Evolutionary conservation across 2,113 vertebrate species (phyloP), one percentile per base, ranked within the genome.

Genomic region (Symphodus melops): DNA sequence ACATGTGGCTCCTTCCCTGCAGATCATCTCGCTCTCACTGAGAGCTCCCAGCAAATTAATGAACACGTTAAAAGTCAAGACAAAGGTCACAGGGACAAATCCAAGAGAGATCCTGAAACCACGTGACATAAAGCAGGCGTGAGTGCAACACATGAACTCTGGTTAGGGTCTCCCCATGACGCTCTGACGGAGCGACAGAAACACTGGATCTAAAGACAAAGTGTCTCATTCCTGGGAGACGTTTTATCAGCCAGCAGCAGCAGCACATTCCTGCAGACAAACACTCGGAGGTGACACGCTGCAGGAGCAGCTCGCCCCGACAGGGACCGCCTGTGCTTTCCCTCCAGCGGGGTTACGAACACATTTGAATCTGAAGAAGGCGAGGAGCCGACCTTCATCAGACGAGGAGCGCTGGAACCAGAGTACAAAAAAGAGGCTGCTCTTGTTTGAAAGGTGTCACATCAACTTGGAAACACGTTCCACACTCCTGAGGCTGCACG

Each of bases 181-280:
- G 48, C 19, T n/a, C 8, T 19, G 8, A 8, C 9, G 19, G n/a
- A 20, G 48, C 48, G 48, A 51, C 48, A 51, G 19, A 9, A 8
- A 63, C 20, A 9, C 16, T 14, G 36, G 17, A 17, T 79, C 68
- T 76, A 19, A 55, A 78, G 81, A 86, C 73, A 56, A 73, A 86
- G 51, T 58, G 68, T 77, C 77, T 10, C 53, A 55, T 63, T 63
- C 37, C 68, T 36, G 4, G 11, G 28, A 28, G 61, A 68, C 70
- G 51, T 65, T 68, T 55, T 55, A 72, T 80, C 62, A 64, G 54
- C 25, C 46, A 11, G 10, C 82, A 81, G 76, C 66, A 90, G 84
- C 93, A 92, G 92, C 74, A 86, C 93, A 94, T 94, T 95, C 94
- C 91, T 94, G 17, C 89, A 90, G 84, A 87, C 90, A 88, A 85